Evolutionary conservation across 2,888 invertebrate genomes (phyloP).

Genomic region (Dasypogon diadema): DNA sequence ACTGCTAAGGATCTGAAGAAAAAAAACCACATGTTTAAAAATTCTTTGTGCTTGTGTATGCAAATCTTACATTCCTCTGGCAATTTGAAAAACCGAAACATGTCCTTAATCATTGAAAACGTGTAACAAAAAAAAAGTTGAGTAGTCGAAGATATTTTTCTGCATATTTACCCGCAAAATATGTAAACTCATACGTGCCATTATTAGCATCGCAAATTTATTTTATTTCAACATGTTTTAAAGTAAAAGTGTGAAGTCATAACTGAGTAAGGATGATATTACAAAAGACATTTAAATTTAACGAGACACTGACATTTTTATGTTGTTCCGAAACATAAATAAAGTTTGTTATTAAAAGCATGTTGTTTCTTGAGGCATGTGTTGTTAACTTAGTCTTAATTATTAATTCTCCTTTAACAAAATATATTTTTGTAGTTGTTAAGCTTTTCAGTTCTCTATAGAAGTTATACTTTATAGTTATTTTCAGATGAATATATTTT

Average conservation of each 20-base stretch:
- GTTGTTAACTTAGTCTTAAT: slow-evolving; percentile 52
- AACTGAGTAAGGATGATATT: slow-evolving; percentile 1
- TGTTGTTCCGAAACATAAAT: slow-evolving; percentile 47
- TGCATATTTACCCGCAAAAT: slow-evolving; percentile 37
- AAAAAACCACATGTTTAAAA: no score
- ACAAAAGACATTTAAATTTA: slow-evolving; percentile 38
- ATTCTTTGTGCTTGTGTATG: no score
- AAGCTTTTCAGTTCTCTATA: slow-evolving; percentile 38
- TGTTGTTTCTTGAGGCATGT: slow-evolving; percentile 58
- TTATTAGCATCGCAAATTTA: background rate
- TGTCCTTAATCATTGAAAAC: no score
- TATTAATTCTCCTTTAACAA: slow-evolving; percentile 31
- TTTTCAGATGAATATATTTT: slow-evolving; percentile 40
- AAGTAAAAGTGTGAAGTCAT: no score
- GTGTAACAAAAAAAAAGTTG: no score
- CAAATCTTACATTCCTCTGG: no score
- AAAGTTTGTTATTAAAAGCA: slow-evolving; percentile 54
- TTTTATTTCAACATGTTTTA: slow-evolving; percentile 47
- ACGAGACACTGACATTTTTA: slow-evolving; percentile 50
- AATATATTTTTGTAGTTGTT: slow-evolving; percentile 26
- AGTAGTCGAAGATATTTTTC: no score
- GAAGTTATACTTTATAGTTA: slow-evolving; percentile 33
- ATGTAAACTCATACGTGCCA: background rate
- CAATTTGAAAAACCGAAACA: no score
- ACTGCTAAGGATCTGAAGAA: no score